phyloP scores from a whole-genome alignment of 2,888 invertebrate species.

The Lasiommata megera region DNA sequence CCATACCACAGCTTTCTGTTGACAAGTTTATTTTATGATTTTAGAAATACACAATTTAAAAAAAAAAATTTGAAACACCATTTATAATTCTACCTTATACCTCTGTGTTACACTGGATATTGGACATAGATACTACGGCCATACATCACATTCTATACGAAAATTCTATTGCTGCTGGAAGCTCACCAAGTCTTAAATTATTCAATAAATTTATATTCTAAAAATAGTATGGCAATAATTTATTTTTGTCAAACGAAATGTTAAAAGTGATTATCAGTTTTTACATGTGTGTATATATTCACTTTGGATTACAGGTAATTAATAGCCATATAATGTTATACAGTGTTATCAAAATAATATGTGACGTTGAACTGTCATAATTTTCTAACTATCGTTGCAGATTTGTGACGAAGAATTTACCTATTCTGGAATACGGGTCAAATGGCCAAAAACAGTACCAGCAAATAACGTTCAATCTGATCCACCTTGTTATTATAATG shows the following conservation, averaged over 20 bases:
- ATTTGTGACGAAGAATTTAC: slow-evolving; percentile 58
- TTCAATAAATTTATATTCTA: neutral
- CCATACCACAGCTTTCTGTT: too few species aligned
- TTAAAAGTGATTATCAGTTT: slow-evolving; percentile 16
- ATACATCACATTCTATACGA: neutral
- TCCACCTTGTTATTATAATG: slow-evolving; percentile 55
- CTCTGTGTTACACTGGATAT: neutral
- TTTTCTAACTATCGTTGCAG: slow-evolving; percentile 41
- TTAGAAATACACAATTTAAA: too few species aligned
- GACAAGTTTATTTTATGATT: too few species aligned
- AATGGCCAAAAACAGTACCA: slow-evolving; percentile 50
- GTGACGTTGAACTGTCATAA: neutral
- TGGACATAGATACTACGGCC: neutral
- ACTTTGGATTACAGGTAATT: slow-evolving; percentile 29
- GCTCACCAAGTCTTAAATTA: neutral
- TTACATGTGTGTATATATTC: slow-evolving; percentile 17
- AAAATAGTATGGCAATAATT: slow-evolving; percentile 2
- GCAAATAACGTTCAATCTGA: slow-evolving; percentile 53
- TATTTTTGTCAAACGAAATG: slow-evolving; percentile 14
- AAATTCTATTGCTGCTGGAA: neutral
- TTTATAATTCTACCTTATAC: slow-evolving; percentile 4
- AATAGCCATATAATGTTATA: neutral
- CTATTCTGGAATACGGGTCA: slow-evolving; percentile 50
- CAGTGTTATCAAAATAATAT: neutral
- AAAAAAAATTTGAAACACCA: neutral